A percentile compares a stretch with the other conserved stretches of the same genome.
These are phyloP conservation scores for Sinocyclocheilus grahami DNA, from an alignment of 2,113 vertebrate genomes.

Conservation along the genomic window DNA sequence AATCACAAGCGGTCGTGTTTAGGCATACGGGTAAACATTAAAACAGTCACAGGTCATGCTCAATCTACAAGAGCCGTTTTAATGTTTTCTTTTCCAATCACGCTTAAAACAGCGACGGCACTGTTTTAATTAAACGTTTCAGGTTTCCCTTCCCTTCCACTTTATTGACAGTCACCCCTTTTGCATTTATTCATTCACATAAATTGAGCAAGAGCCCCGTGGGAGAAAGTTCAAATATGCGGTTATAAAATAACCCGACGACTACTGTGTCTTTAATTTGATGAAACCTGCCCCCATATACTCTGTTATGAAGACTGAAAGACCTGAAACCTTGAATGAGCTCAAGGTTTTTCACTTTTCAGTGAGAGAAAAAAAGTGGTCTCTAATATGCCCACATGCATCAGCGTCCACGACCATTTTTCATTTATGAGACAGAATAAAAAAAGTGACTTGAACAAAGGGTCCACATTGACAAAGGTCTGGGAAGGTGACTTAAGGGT, in stretches of 20 bases:
- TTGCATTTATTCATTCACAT: conserved; percentile 42
- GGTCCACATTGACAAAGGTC: background rate
- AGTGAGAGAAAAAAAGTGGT: background rate
- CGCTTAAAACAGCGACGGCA: conserved; percentile 65
- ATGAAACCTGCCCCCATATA: conserved; percentile 26
- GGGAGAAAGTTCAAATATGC: conserved; percentile 43
- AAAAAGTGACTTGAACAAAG: conserved; percentile 7
- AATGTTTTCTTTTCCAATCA: conserved; percentile 55
- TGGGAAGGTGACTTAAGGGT: background rate
- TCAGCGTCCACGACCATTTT: background rate
- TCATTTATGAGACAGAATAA: background rate
- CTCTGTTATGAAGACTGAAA: conserved; percentile 15
- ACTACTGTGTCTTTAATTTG: conserved; percentile 35
- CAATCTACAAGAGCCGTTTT: conserved; percentile 64
- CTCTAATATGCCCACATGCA: background rate
- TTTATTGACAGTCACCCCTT: conserved; percentile 54
- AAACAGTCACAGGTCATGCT: conserved; percentile 61
- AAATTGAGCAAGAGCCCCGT: conserved; percentile 28
- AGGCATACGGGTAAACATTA: conserved; percentile 68
- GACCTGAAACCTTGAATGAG: conserved; percentile 36
- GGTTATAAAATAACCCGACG: conserved; percentile 36
- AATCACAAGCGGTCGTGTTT: conserved; percentile 62
- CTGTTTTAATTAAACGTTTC: conserved; percentile 72
- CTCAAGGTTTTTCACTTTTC: conserved; percentile 8
- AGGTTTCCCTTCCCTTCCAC: conserved; percentile 52